Evolutionary conservation across 2,888 invertebrate species (phyloP).

Genomic region (Boloria selene): DNA sequence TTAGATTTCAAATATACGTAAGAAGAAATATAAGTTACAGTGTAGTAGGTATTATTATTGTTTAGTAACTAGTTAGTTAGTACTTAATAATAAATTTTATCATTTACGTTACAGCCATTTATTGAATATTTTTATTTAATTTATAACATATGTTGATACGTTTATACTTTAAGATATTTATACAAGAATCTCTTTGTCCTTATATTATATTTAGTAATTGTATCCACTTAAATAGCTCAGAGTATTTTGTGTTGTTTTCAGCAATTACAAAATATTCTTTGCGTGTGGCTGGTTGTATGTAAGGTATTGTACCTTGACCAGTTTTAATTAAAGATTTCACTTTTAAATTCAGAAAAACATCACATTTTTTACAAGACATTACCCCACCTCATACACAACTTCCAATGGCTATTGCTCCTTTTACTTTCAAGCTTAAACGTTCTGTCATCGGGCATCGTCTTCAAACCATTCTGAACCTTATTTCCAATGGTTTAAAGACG

Average conservation of each 20-base stretch:
- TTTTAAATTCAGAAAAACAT: conserved; percentile 71
- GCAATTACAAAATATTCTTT: conserved; percentile 92
- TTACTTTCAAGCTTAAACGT: conserved; percentile 43
- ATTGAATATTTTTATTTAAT: neutral
- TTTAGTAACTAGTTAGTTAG: no score
- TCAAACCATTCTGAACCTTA: conserved; percentile 36
- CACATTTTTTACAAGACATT: conserved; percentile 69
- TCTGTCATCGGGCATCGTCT: conserved; percentile 26
- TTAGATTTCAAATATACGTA: no score
- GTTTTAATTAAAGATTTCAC: conserved; percentile 67
- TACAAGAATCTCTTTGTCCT: neutral
- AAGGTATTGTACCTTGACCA: conserved; percentile 85
- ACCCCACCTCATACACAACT: conserved; percentile 53
- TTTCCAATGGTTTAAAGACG: conserved; percentile 36
- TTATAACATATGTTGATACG: neutral
- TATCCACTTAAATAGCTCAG: conserved; percentile 59
- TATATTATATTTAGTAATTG: neutral
- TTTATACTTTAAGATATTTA: neutral
- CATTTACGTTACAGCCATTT: no score
- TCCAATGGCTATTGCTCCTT: conserved; percentile 51
- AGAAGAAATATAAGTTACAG: no score
- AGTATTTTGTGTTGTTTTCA: conserved; percentile 84
- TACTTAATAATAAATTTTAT: no score
- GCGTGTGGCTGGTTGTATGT: conserved; percentile 93
- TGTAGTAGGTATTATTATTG: no score